These are phyloP conservation scores for Picus viridis DNA, from an alignment of 2,797 vertebrate genomes.

Conservation along the genomic window DNA sequence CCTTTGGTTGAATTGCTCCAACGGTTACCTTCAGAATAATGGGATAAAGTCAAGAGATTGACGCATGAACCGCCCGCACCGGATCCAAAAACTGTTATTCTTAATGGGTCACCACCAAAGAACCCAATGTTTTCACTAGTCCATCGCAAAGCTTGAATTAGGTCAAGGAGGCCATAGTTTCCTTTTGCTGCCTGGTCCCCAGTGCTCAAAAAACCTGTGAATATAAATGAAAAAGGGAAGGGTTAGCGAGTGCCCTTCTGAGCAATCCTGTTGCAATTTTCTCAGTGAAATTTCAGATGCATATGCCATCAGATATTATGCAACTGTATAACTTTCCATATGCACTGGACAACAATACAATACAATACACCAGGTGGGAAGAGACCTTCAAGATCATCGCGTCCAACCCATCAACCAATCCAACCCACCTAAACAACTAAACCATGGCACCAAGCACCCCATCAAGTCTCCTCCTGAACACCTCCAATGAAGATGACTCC, in stretches of 20 bases:
- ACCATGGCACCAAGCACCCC: too few relatives aligned
- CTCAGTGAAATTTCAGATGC: not conserved
- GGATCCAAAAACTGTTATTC: constrained; percentile 99
- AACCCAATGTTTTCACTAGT: constrained; percentile 98
- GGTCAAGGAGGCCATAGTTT: constrained; percentile 96
- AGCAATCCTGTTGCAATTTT: not conserved
- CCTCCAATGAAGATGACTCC: too few relatives aligned
- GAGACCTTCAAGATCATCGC: too few relatives aligned
- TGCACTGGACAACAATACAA: not conserved
- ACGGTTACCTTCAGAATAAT: constrained; percentile 99
- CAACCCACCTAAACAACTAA: too few relatives aligned
- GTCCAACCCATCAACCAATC: too few relatives aligned
- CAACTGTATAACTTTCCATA: not conserved
- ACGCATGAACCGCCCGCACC: constrained; percentile 97
- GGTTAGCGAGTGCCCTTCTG: constrained; percentile 44
- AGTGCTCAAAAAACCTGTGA: constrained; percentile 95
- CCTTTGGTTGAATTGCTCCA: constrained; percentile 99
- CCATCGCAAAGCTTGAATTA: constrained; percentile 97
- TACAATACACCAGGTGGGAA: too few relatives aligned
- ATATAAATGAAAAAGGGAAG: constrained; percentile 40
- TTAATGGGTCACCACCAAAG: constrained; percentile 96
- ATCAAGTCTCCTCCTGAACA: too few relatives aligned
- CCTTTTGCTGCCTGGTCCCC: constrained; percentile 99
- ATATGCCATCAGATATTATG: not conserved
- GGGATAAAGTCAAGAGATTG: constrained; percentile 98